Evolutionary conservation across 2,888 invertebrate species (phyloP).

Genomic region (Rhagophthalmus giganteus): DNA sequence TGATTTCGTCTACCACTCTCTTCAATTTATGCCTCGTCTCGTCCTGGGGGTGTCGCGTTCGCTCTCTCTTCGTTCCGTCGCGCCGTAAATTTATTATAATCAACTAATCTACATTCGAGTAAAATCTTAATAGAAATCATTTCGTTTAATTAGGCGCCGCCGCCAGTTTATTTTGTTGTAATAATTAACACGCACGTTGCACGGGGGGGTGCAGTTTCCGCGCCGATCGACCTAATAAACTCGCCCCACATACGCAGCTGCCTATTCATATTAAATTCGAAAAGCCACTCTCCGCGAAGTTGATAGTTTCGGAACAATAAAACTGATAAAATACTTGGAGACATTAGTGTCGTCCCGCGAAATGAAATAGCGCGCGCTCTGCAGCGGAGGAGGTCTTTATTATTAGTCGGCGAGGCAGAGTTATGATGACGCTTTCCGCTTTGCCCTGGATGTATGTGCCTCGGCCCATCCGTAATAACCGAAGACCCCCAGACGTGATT

Average conservation of each 20-base stretch:
- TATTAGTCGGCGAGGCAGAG: conserved; percentile 47
- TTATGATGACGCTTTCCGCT: conserved; percentile 44
- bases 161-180: too few species aligned
- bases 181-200: too few species aligned
- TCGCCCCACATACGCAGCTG: too few species aligned
- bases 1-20: conserved; percentile 38
- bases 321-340: conserved; percentile 54
- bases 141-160: not conserved
- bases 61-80: conserved; percentile 12
- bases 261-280: conserved; percentile 35
- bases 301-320: conserved; percentile 53
- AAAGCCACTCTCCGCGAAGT: conserved; percentile 32
- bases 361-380: conserved; percentile 46
- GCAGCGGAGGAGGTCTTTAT: conserved; percentile 46
- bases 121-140: not conserved
- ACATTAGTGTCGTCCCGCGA: conserved; percentile 52
- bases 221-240: too few species aligned
- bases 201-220: too few species aligned
- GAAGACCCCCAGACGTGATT: conserved; percentile 43
- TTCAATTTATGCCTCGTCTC: conserved; percentile 32
- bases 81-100: conserved; percentile 14
- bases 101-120: conserved; percentile 18
- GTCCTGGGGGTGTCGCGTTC: conserved; percentile 25
- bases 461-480: conserved; percentile 38
- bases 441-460: conserved; percentile 37